These are phyloP conservation scores for Brienomyrus longianalis DNA, from an alignment of 2,113 vertebrate species.

Conservation along the genomic window DNA sequence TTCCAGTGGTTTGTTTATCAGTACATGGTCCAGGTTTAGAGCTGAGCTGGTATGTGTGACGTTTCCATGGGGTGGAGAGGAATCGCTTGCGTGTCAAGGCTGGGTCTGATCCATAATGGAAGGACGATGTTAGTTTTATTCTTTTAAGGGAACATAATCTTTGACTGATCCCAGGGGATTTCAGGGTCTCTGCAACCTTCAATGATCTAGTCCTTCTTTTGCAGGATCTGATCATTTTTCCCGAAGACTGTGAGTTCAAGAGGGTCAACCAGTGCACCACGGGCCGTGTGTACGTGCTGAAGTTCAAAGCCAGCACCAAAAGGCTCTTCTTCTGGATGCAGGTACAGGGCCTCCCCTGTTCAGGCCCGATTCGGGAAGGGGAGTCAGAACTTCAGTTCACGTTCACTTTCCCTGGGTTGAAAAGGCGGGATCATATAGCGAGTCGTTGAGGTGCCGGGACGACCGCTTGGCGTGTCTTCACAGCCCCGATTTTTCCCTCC, in stretches of 20 bases:
- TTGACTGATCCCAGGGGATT: neutral
- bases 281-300: conserved; percentile 87
- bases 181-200: neutral
- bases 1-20: neutral
- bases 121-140: neutral
- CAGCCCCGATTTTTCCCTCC: conserved; percentile 28
- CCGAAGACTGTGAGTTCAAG: conserved; percentile 96
- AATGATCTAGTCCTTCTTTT: conserved; percentile 12
- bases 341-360: conserved; percentile 50
- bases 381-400: neutral
- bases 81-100: neutral
- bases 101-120: neutral
- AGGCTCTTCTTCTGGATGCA: conserved; percentile 99
- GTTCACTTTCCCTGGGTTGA: neutral
- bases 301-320: conserved; percentile 93
- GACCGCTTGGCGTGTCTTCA: neutral
- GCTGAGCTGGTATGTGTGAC: neutral
- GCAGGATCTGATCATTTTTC: conserved; percentile 93
- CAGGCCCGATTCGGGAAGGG: neutral
- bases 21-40: neutral
- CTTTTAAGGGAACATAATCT: neutral
- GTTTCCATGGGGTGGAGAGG: neutral
- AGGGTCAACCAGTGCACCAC: conserved; percentile 88
- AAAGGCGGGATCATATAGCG: neutral
- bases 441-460: neutral